phyloP scores from a whole-genome alignment of 2,888 invertebrate genomes.

The Cephus nigrinus region DNA sequence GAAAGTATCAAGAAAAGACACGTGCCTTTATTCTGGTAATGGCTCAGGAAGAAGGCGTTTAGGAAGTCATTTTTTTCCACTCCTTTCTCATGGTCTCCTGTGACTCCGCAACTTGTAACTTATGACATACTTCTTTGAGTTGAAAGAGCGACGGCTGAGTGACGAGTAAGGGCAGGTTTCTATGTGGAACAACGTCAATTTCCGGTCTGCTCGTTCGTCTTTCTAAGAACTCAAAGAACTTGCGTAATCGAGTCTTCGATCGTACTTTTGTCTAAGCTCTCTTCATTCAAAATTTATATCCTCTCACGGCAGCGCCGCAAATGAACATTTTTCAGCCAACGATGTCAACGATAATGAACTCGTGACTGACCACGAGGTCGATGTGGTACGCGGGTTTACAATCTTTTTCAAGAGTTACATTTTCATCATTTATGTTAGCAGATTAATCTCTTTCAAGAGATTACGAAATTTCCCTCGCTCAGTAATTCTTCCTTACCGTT shows the following conservation, averaged over 20 bases:
- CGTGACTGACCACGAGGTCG: background rate
- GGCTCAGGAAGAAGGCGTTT: background rate
- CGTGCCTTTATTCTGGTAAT: background rate
- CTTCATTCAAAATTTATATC: background rate
- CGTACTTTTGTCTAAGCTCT: background rate
- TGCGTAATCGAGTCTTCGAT: background rate
- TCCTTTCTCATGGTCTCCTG: too few species aligned
- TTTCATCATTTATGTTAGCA: background rate
- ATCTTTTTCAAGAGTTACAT: background rate
- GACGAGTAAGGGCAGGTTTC: background rate
- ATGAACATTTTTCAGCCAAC: background rate
- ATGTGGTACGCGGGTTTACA: background rate
- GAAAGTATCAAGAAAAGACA: slow-evolving; percentile 41
- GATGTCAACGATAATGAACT: background rate
- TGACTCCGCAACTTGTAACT: background rate
- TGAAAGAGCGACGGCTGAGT: background rate
- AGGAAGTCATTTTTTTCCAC: background rate
- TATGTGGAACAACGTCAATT: background rate
- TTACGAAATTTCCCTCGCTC: background rate
- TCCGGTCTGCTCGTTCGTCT: background rate
- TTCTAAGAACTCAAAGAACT: background rate
- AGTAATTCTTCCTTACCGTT: background rate
- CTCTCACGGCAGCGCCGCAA: background rate
- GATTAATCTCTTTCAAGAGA: background rate
- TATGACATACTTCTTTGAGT: background rate